These are phyloP conservation scores for Lysandra bellargus DNA, from an alignment of 2,888 invertebrate species.

Conservation along the genomic window DNA sequence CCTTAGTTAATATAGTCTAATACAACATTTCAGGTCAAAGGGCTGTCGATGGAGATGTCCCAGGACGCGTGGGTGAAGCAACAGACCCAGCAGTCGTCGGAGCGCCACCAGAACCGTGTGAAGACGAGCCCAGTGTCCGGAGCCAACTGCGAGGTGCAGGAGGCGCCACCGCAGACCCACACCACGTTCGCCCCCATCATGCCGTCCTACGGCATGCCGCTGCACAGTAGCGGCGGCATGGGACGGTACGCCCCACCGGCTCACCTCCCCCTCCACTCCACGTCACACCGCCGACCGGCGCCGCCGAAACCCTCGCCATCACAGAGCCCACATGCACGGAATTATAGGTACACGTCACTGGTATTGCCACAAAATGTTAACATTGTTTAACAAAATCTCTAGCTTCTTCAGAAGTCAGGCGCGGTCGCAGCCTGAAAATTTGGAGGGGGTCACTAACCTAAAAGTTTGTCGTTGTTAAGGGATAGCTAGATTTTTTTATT, in stretches of 20 bases:
- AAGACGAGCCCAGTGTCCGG: slow-evolving; percentile 74
- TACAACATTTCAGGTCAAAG: slow-evolving; percentile 66
- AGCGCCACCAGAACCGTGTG: slow-evolving; percentile 69
- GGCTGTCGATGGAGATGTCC: slow-evolving; percentile 77
- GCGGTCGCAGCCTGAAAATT: too few species aligned
- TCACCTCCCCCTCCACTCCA: slow-evolving; percentile 81
- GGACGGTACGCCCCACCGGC: slow-evolving; percentile 74
- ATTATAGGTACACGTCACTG: slow-evolving; percentile 69
- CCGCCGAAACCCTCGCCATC: slow-evolving; percentile 76
- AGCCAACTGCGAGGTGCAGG: slow-evolving; percentile 73
- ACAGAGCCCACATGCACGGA: slow-evolving; percentile 78
- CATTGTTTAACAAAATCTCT: neutral
- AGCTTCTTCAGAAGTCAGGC: too few species aligned
- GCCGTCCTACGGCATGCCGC: slow-evolving; percentile 66
- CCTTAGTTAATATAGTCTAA: neutral
- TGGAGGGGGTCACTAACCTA: too few species aligned
- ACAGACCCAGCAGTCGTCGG: slow-evolving; percentile 67
- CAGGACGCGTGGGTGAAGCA: slow-evolving; percentile 76
- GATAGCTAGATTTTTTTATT: too few species aligned
- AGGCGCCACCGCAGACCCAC: slow-evolving; percentile 73
- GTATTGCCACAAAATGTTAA: neutral
- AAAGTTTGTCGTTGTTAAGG: too few species aligned
- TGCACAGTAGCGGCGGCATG: slow-evolving; percentile 68
- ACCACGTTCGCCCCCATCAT: slow-evolving; percentile 71
- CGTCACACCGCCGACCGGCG: slow-evolving; percentile 68